phyloP scores from a whole-genome alignment of 1,140 invertebrate species.

The Epicauta chinensis region DNA sequence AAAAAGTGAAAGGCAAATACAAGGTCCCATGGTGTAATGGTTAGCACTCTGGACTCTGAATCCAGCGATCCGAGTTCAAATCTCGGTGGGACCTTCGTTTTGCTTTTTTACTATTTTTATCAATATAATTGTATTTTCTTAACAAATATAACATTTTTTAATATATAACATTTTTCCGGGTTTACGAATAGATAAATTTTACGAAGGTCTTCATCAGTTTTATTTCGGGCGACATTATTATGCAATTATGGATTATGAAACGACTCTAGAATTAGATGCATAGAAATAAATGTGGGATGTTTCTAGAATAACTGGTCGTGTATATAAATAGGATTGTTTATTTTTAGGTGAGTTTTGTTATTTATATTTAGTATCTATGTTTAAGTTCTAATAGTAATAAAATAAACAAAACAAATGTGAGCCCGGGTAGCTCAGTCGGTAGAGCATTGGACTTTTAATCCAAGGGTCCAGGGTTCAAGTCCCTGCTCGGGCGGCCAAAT shows the following conservation, averaged over 20 bases:
- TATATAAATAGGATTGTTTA: no score
- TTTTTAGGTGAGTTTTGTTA: no score
- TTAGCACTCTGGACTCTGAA: constrained; percentile 43
- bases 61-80: constrained; percentile 43
- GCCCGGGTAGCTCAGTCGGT: constrained; percentile 74
- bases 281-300: no score
- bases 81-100: constrained; percentile 37
- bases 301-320: no score
- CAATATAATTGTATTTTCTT: neutral
- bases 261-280: no score
- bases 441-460: constrained; percentile 74
- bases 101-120: constrained; percentile 1
- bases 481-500: constrained; percentile 62
- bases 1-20: neutral
- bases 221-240: no score
- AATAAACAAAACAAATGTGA: neutral
- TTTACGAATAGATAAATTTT: no score
- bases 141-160: no score
- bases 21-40: constrained; percentile 41
- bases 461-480: constrained; percentile 73
- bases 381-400: neutral
- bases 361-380: no score
- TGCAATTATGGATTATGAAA: no score
- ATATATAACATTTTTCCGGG: no score
- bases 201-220: no score